Evolutionary conservation across 2,888 invertebrate species (phyloP).

Genomic region (Synergus itoensis): DNA sequence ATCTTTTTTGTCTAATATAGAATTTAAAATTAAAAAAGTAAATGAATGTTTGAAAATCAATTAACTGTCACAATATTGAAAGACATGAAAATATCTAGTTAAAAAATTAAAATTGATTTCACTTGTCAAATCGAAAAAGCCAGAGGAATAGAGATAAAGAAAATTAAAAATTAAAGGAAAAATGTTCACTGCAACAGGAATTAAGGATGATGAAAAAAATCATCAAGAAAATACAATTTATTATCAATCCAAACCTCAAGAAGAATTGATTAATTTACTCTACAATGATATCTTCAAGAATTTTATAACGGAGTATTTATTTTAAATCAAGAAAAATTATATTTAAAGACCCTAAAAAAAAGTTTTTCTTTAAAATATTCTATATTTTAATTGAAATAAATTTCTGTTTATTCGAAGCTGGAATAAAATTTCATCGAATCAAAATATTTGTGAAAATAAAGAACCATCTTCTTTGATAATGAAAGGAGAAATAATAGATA

Average conservation of each 20-base stretch:
- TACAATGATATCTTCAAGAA: conserved; percentile 60
- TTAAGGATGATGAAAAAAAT: neutral
- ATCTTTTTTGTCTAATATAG: neutral
- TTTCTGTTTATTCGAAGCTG: neutral
- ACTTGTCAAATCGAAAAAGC: neutral
- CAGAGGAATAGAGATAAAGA: neutral
- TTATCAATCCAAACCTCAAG: conserved; percentile 49
- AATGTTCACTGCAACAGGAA: neutral
- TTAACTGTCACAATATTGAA: neutral
- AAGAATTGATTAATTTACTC: conserved; percentile 61
- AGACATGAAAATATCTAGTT: neutral
- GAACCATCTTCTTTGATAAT: neutral
- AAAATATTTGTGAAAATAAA: neutral
- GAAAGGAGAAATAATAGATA: neutral
- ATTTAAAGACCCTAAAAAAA: neutral
- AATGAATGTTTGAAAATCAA: neutral
- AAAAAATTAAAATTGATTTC: neutral
- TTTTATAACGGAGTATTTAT: conserved; percentile 57
- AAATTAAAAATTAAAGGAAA: neutral
- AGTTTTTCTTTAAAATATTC: neutral
- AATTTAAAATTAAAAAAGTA: neutral
- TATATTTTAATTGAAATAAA: neutral
- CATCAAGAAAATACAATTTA: neutral
- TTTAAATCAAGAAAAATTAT: neutral
- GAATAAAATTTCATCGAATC: conserved; percentile 4